Base-by-base conservation (phyloP, 2,797 vertebrate genomes). In the Pseudochirops cupreus region DNA sequence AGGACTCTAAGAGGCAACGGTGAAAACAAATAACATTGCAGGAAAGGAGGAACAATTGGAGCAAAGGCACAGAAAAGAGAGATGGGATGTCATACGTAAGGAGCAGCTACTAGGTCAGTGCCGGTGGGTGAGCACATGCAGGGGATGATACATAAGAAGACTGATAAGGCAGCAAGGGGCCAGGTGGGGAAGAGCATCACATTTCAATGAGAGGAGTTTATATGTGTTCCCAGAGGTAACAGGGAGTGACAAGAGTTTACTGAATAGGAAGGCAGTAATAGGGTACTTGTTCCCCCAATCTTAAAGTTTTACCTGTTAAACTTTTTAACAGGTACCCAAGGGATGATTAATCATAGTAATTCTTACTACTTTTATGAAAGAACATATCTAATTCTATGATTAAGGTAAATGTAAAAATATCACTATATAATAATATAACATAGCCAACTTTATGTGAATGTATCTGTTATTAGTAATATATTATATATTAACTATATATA, bases 391-490 rank as follows among this genome's bases (percentile, higher is more conserved):
- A 91, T 90, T 95, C 50, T 6, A n/a, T 18, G 28, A 96, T 12
- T 53, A 95, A 90, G 33, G 92, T 62, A 3, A 92, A 4, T 24
- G 91, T 56, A 59, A 96, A 96, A 90, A n/a, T 52, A 26, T 96
- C 92, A 7, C 56, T 95, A 39, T 94, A 50, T 24, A 92, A 92
- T 24, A 92, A 91, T 91, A 6, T 90, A 31, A 67, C 56, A 92
- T 1, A 91, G 24, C 0, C n/a, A 94, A 92, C 28, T 92, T 92
- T 58, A 52, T 54, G n/a, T 55, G 96, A 93, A 90, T 39, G 90
- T 29, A 62, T 33, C 12, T 62, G 29, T 59, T 14, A 62, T 33
- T 62, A 62, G 13, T 1, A 33, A 33, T 96, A 31, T 28, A 93
- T 90, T 96, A n/a, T 31, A 92, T 90, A 56, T 24, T 56, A 24